Conservation (phyloP, 1,140 invertebrate species). For the Diachasmimorpha longicaudata region DNA sequence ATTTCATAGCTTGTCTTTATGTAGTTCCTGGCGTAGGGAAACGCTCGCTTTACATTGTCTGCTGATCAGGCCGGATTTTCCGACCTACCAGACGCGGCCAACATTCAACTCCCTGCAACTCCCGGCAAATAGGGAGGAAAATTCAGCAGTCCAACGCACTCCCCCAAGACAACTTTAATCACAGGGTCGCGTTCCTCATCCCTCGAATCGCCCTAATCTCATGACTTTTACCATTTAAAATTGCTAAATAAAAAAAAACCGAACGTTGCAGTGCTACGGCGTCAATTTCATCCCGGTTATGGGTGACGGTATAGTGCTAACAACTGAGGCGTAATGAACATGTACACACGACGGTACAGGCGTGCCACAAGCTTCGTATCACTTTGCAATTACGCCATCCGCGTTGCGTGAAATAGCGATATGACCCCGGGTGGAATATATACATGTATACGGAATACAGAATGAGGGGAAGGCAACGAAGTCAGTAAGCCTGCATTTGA, state of each 20-base stretch:
- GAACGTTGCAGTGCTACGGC: neutral
- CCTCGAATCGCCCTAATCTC: too few relatives aligned
- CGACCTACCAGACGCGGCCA: too few relatives aligned
- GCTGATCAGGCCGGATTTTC: too few relatives aligned
- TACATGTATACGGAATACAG: neutral
- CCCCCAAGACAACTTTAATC: too few relatives aligned
- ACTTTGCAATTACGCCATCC: slow-evolving; percentile 5
- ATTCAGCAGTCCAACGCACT: too few relatives aligned
- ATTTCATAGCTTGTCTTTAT: too few relatives aligned
- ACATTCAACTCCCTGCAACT: too few relatives aligned
- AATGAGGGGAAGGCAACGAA: neutral
- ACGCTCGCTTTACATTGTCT: too few relatives aligned
- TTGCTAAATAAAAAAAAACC: neutral
- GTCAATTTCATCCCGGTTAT: neutral
- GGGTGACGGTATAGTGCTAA: neutral
- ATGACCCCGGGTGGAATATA: neutral
- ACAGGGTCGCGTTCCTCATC: too few relatives aligned
- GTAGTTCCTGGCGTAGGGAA: too few relatives aligned
- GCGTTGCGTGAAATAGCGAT: slow-evolving; percentile 11
- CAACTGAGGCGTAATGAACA: slow-evolving; percentile 1
- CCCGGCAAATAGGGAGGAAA: too few relatives aligned
- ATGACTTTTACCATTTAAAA: neutral
- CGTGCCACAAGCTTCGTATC: neutral
- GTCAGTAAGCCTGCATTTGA: slow-evolving; percentile 1
- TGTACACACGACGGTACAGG: neutral